These are phyloP conservation scores for Tiphia femorata DNA, from an alignment of 2,888 invertebrate species.

Conservation along the genomic window DNA sequence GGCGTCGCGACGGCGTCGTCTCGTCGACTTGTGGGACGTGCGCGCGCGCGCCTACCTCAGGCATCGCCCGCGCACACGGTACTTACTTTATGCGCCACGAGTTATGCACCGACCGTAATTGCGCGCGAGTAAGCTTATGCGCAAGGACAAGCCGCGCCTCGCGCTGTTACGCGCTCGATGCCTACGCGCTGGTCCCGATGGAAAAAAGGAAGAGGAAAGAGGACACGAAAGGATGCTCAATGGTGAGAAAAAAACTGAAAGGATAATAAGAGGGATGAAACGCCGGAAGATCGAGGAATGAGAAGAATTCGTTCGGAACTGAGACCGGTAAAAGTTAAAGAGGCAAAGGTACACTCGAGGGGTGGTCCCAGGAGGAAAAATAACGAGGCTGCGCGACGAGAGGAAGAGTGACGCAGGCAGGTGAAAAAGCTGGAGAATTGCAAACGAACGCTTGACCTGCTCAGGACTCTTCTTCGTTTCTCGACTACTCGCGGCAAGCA, in stretches of 20 bases:
- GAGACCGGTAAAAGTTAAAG: background rate
- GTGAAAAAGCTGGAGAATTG: background rate
- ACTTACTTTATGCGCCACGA: slow-evolving; percentile 22
- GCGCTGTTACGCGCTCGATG: background rate
- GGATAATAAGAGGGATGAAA: background rate
- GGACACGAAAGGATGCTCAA: background rate
- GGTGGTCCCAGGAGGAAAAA: no score
- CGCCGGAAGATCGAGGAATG: background rate
- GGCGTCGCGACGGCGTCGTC: no score
- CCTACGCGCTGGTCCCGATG: background rate
- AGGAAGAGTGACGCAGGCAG: no score
- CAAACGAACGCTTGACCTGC: background rate
- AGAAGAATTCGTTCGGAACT: background rate
- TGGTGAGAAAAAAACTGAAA: background rate
- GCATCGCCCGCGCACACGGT: background rate
- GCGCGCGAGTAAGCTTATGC: slow-evolving; percentile 30
- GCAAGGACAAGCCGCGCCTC: slow-evolving; percentile 49
- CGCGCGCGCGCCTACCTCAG: no score
- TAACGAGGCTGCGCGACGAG: no score
- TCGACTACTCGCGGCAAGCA: background rate
- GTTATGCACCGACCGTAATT: slow-evolving; percentile 40
- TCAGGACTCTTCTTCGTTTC: background rate
- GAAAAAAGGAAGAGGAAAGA: slow-evolving; percentile 5
- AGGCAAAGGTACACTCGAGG: no score
- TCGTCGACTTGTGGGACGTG: slow-evolving; percentile 26